Conservation (phyloP, 2,888 invertebrate genomes). For the Dioctria linearis region DNA sequence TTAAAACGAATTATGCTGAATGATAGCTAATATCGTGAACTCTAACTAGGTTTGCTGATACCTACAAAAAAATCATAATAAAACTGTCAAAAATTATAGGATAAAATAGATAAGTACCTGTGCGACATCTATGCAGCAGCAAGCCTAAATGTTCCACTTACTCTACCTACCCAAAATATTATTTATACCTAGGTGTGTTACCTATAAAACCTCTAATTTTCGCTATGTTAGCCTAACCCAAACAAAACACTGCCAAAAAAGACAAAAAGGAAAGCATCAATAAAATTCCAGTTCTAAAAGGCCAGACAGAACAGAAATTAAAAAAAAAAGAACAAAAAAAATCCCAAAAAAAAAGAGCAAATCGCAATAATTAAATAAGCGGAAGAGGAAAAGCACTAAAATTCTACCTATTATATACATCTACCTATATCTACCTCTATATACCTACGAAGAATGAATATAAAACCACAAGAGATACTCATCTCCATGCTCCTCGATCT, state of each 20-base stretch:
- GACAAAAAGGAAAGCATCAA: conserved; percentile 27
- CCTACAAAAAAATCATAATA: too few relatives aligned
- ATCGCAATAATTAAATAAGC: conserved; percentile 38
- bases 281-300: conserved; percentile 29
- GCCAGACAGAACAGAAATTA: conserved; percentile 33
- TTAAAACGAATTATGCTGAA: too few relatives aligned
- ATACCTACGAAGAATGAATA: background rate
- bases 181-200: too few relatives aligned
- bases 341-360: conserved; percentile 2
- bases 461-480: conserved; percentile 12
- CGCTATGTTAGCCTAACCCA: too few relatives aligned
- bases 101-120: too few relatives aligned
- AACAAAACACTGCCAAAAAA: background rate
- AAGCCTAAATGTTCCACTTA: too few relatives aligned
- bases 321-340: background rate
- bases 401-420: background rate
- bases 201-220: too few relatives aligned
- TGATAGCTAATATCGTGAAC: too few relatives aligned
- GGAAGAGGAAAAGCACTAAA: conserved; percentile 31
- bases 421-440: background rate
- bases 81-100: too few relatives aligned
- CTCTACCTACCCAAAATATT: too few relatives aligned
- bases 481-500: background rate
- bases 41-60: too few relatives aligned
- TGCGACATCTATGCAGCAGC: too few relatives aligned